These are phyloP conservation scores for Sipha maydis DNA, from an alignment of 2,888 invertebrate species.

Conservation along the genomic window DNA sequence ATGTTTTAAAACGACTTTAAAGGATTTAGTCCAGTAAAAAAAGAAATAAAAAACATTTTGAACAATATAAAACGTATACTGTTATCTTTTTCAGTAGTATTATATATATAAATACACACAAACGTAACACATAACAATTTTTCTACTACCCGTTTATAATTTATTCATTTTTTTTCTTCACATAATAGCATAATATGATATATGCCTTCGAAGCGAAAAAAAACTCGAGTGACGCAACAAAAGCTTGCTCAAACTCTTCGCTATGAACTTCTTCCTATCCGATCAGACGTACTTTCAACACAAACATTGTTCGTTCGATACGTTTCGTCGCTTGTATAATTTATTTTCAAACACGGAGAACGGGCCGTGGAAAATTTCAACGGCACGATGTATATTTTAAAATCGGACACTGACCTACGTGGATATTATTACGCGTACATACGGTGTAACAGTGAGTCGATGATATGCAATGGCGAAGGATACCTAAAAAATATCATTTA, in stretches of 20 bases:
- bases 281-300: not conserved
- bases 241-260: not conserved
- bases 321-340: too few relatives aligned
- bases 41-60: not conserved
- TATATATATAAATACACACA: not conserved
- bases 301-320: too few relatives aligned
- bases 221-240: not conserved
- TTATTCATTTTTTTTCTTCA: not conserved
- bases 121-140: not conserved
- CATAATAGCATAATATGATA: not conserved
- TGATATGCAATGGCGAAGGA: too few relatives aligned
- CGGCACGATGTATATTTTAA: too few relatives aligned
- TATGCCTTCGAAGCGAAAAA: not conserved
- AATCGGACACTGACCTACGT: too few relatives aligned
- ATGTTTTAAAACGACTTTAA: not conserved
- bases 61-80: not conserved
- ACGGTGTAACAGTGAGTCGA: too few relatives aligned
- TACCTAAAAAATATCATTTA: too few relatives aligned
- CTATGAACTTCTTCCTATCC: not conserved
- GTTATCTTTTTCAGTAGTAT: not conserved
- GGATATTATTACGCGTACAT: too few relatives aligned
- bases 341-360: too few relatives aligned
- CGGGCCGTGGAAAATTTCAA: too few relatives aligned
- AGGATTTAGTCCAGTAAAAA: slow-evolving; percentile 1
- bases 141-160: not conserved